These are phyloP conservation scores for Tringa solitaria DNA, from an alignment of 2,113 vertebrate genomes.

Conservation along the genomic window DNA sequence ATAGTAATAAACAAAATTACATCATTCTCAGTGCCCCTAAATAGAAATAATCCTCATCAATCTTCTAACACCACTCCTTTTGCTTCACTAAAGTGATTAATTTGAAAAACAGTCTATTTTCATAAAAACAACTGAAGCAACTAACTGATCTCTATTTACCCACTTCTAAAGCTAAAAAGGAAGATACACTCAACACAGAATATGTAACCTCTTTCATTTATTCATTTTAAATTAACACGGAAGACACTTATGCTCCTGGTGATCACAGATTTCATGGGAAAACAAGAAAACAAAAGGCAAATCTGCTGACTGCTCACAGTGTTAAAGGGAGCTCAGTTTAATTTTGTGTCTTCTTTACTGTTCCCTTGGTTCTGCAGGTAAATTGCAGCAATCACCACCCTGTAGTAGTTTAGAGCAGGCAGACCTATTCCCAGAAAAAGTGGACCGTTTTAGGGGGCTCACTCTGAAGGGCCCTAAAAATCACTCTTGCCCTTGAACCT, in stretches of 20 bases:
- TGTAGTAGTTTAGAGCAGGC: neutral
- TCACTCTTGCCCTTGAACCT: neutral
- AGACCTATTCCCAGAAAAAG: neutral
- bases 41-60: slow-evolving; percentile 30
- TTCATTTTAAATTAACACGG: neutral
- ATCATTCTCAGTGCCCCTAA: slow-evolving; percentile 7
- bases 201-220: neutral
- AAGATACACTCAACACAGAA: neutral
- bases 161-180: neutral
- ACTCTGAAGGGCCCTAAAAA: neutral
- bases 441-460: neutral
- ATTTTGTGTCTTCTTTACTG: neutral
- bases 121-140: slow-evolving; percentile 27
- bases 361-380: neutral
- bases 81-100: neutral
- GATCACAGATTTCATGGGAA: neutral
- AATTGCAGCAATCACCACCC: neutral
- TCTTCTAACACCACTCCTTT: neutral
- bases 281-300: neutral
- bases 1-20: slow-evolving; percentile 23
- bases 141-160: slow-evolving; percentile 52
- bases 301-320: neutral
- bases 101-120: slow-evolving; percentile 28
- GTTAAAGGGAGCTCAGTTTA: neutral
- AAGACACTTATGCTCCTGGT: neutral